Evolutionary conservation across 2,113 vertebrate genomes (phyloP), one percentile per base, ranked within the genome.

Genomic region (Sapayoa aenigma): DNA sequence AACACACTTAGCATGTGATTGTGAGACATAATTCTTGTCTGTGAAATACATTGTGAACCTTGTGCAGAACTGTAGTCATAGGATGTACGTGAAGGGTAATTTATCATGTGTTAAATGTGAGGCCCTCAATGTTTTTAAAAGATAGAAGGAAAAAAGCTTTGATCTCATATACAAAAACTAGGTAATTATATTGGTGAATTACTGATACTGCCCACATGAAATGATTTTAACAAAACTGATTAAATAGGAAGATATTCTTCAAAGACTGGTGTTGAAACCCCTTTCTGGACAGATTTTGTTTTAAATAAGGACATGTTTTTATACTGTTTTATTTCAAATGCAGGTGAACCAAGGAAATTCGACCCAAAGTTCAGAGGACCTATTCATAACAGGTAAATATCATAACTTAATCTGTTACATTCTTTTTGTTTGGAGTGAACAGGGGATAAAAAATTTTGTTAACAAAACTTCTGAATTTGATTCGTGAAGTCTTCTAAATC

Each of bases 361-460:
- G 99, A 99, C 92, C 98, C 98, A 3, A 98, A 98, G 90, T 99
- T 99, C 98, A 98, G 97, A 97, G 99, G 99, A 62, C 99, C 99
- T 65, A 96, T 99, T 96, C 98, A 98, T 55, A 98, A 98, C 93
- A 99, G 99, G 99, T 99, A 99, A 97, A 91, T 73, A 87, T 31
- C 53, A 68, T 33, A 79, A 84, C 62, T 92, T 47, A 77, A 56
- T 96, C 30, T 93, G 15, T 95, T 82, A 76, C 55, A 77, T 55
- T 77, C 4, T 74, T 81, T 75, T 55, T 46, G 9, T 49, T 95
- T 95, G 82, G 33, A 41, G 52, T 84, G 42, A 93, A 55, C 22
- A 49, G 21, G 42, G 14, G 68, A 65, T 83, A 92, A 60, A 90
- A 49, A 17, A n/a, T 33, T 2, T 37, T 66, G 4, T 73, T 65